Percentiles rank a stretch among this genome's conserved stretches.
These are phyloP conservation scores for Salvelinus alpinus DNA, from an alignment of 2,113 vertebrate species.

Conservation along the genomic window DNA sequence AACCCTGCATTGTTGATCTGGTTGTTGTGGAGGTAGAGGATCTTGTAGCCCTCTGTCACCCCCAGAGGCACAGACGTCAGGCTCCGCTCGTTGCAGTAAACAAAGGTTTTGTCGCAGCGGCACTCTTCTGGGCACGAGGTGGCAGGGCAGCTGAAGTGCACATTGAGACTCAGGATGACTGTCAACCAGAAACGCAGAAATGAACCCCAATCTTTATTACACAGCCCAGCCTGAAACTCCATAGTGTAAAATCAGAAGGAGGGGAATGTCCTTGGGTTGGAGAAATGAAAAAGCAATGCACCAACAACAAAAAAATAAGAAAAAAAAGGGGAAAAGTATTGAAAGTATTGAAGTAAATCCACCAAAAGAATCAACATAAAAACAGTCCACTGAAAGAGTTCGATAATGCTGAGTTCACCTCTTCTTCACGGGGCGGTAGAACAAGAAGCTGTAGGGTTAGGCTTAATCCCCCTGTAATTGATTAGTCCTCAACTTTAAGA, in stretches of 20 bases:
- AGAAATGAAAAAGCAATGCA: conserved; percentile 46
- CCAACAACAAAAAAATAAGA: neutral
- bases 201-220: conserved; percentile 85
- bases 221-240: conserved; percentile 84
- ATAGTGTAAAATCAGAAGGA: conserved; percentile 77
- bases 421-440: conserved; percentile 25
- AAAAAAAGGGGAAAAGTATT: too few species aligned
- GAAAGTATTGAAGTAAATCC: conserved; percentile 57
- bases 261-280: conserved; percentile 17
- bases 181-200: conserved; percentile 89
- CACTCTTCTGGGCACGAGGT: conserved; percentile 89
- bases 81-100: conserved; percentile 98
- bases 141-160: conserved; percentile 77
- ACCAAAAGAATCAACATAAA: conserved; percentile 48
- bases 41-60: conserved; percentile 91
- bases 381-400: conserved; percentile 67
- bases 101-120: conserved; percentile 91
- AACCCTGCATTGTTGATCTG: conserved; percentile 99
- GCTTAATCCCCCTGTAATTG: conserved; percentile 75
- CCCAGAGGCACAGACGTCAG: conserved; percentile 99
- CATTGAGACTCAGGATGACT: conserved; percentile 84
- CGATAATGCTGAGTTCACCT: conserved; percentile 56
- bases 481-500: conserved; percentile 66
- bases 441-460: conserved; percentile 43
- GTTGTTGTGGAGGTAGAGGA: conserved; percentile 98